These are phyloP conservation scores for Ips typographus DNA, from an alignment of 1,140 invertebrate species.

Conservation along the genomic window DNA sequence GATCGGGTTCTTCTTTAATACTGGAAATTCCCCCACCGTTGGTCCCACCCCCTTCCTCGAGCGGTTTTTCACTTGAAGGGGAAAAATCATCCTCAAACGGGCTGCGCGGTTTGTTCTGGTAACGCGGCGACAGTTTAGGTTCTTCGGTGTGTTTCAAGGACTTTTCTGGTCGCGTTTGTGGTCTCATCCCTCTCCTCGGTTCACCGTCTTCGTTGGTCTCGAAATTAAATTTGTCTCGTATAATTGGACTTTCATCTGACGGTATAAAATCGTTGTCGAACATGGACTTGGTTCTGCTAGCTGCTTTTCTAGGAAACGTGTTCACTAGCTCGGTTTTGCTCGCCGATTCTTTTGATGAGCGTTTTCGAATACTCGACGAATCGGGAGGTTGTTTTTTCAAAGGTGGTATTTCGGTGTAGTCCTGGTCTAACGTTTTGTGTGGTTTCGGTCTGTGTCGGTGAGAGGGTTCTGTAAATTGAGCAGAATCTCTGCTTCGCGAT, in stretches of 20 bases:
- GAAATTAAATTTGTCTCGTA: slow-evolving; percentile 40
- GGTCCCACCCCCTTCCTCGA: slow-evolving; percentile 29
- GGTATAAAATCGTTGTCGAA: slow-evolving; percentile 71
- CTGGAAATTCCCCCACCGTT: slow-evolving; percentile 42
- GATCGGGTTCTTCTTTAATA: slow-evolving; percentile 45
- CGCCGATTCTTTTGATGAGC: slow-evolving; percentile 18
- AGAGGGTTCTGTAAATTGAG: slow-evolving; percentile 46
- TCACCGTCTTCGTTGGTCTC: slow-evolving; percentile 38
- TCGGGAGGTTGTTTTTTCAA: slow-evolving; percentile 38
- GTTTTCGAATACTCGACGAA: slow-evolving; percentile 37
- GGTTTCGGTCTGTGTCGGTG: slow-evolving; percentile 46
- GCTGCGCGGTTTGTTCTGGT: slow-evolving; percentile 57
- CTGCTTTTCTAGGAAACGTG: slow-evolving; percentile 45
- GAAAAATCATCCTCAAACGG: slow-evolving; percentile 76
- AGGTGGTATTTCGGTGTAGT: slow-evolving; percentile 37
- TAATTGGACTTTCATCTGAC: slow-evolving; percentile 41
- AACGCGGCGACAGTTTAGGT: slow-evolving; percentile 41
- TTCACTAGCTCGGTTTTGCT: slow-evolving; percentile 41
- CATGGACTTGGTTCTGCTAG: slow-evolving; percentile 55
- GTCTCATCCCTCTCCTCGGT: neutral
- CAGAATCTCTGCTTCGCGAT: slow-evolving; percentile 49
- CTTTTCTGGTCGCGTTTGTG: neutral
- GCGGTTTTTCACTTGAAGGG: slow-evolving; percentile 54
- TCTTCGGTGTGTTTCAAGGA: slow-evolving; percentile 13
- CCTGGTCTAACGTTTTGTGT: slow-evolving; percentile 39